Conservation (phyloP, 2,888 invertebrate species). For the Cheilosia vernalis region DNA sequence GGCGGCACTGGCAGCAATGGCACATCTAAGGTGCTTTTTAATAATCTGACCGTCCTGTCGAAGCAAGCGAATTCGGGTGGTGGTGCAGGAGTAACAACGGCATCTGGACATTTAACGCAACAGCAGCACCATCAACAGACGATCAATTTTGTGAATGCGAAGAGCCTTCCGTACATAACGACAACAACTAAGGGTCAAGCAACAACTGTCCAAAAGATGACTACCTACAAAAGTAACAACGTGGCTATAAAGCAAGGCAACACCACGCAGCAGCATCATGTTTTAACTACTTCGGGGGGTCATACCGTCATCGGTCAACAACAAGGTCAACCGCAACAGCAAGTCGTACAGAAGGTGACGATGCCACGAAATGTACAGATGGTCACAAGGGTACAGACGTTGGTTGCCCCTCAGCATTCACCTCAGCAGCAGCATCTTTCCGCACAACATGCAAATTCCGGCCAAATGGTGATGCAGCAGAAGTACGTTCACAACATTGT, state of each 20-base stretch:
- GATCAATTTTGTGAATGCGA: slow-evolving; percentile 80
- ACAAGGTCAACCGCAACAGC: slow-evolving; percentile 75
- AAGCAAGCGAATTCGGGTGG: slow-evolving; percentile 78
- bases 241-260: slow-evolving; percentile 70
- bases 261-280: slow-evolving; percentile 74
- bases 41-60: slow-evolving; percentile 82
- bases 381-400: slow-evolving; percentile 80
- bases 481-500: slow-evolving; percentile 78
- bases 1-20: slow-evolving; percentile 74
- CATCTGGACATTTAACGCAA: slow-evolving; percentile 67
- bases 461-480: slow-evolving; percentile 77
- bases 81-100: slow-evolving; percentile 52
- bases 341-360: slow-evolving; percentile 78
- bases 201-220: slow-evolving; percentile 64
- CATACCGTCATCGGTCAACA: slow-evolving; percentile 71
- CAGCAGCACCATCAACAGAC: slow-evolving; percentile 79
- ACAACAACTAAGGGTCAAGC: slow-evolving; percentile 76
- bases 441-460: slow-evolving; percentile 76
- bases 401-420: slow-evolving; percentile 77
- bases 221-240: slow-evolving; percentile 63
- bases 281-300: slow-evolving; percentile 46
- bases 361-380: slow-evolving; percentile 80
- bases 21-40: slow-evolving; percentile 81
- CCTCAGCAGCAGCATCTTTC: slow-evolving; percentile 76
- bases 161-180: slow-evolving; percentile 80